Base-by-base conservation (phyloP, 2,888 invertebrate genomes). In the Drosophila kuntzei region DNA sequence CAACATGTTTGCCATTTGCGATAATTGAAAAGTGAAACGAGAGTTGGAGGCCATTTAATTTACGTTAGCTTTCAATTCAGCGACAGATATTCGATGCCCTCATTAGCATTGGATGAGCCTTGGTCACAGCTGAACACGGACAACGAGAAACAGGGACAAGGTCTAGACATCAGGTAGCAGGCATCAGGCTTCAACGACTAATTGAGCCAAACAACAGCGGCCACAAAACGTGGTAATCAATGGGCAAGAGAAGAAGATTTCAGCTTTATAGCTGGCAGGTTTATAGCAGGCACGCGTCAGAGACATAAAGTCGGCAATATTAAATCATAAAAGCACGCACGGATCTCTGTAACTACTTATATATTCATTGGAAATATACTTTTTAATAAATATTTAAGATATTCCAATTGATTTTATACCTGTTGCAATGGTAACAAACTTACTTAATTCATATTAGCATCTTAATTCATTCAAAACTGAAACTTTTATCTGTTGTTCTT, bases 41-140 rank as follows among this genome's bases (percentile, higher is more conserved):
- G 50, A 57, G 43, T 49, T 39, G 58, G n/a, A 22, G 65, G 53
- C 71, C 66, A 85, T 87, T 77, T 75, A 75, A 80, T 61, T 43
- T 36, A 68, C 67, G 71, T 82, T 87, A 81, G 85, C 79, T 85
- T 87, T 87, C 68, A 87, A 85, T 82, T 81, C 78, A 44, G 64
- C 32, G 27, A 25, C 67, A 50, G 72, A 64, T 71, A 70, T 63
- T 75, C 66, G 65, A 70, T 72, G 54, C 51, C 54, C 74, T 80
- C 85, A 87, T 87, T 87, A 85, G 78, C 75, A 80, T 80, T 67
- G 62, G 41, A 60, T 73, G 57, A 62, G 47, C 55, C 55, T 57
- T 55, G 47, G 49, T 27, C 49, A 49, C 69, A 70, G 66, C 47
- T 68, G 44, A 27, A 44, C 34, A n/a, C 55, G 62, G 50, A 43